Conservation (phyloP, 2,113 vertebrate genomes). For the Amia ocellicauda region DNA sequence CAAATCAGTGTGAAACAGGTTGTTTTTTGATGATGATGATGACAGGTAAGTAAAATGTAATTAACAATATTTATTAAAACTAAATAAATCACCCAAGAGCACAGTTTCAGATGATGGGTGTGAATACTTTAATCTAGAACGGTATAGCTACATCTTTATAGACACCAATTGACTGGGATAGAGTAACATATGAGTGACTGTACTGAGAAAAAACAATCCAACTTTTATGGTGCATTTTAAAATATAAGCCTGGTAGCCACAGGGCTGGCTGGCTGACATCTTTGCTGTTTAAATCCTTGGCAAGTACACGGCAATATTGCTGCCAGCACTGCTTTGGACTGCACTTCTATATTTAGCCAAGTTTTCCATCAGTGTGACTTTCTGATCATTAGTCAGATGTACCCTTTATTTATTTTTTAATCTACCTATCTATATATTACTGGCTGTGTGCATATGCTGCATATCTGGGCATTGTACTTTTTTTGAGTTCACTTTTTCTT, state of each 20-base stretch:
- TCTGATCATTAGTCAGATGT: constrained; percentile 68
- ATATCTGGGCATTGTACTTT: too few species aligned
- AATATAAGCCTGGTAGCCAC: constrained; percentile 36
- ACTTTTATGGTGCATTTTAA: constrained; percentile 41
- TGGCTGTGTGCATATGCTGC: too few species aligned
- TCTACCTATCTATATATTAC: too few species aligned
- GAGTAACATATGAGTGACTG: constrained; percentile 35
- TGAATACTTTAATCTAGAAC: too few species aligned
- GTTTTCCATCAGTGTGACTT: constrained; percentile 64
- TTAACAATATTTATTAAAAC: too few species aligned
- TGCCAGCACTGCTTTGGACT: constrained; percentile 50
- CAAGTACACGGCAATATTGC: constrained; percentile 43
- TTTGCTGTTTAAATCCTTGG: constrained; percentile 40
- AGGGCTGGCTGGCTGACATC: constrained; percentile 32
- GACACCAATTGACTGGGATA: neutral
- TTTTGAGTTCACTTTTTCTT: too few species aligned
- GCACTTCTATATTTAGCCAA: constrained; percentile 67
- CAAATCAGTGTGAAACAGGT: too few species aligned
- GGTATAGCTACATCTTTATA: too few species aligned
- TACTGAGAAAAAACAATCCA: constrained; percentile 29
- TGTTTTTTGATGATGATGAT: too few species aligned
- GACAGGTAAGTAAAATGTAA: too few species aligned
- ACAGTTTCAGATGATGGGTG: too few species aligned
- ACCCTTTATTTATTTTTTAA: constrained; percentile 63
- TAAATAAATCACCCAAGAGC: too few species aligned